Evolutionary conservation across 2,888 invertebrate species (phyloP).

Genomic region (Drosophila barbarae): DNA sequence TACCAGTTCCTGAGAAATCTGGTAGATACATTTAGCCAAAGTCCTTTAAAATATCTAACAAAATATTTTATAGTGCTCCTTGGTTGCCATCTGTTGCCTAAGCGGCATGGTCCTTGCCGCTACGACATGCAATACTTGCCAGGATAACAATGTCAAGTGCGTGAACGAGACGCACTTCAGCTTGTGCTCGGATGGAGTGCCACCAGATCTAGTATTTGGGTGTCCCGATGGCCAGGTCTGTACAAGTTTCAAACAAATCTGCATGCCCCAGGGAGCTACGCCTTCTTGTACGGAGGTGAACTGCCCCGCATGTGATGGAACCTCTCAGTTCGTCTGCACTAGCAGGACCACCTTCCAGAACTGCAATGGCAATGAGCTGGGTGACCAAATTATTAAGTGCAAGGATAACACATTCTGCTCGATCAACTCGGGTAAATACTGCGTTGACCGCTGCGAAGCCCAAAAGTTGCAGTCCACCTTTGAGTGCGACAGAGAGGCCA

Average conservation of each 20-base stretch:
- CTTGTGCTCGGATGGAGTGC: conserved; percentile 42
- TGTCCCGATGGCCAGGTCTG: conserved; percentile 59
- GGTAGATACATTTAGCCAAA: conserved; percentile 8
- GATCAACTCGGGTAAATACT: conserved; percentile 46
- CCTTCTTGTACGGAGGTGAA: conserved; percentile 36
- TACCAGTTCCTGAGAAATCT: conserved; percentile 12
- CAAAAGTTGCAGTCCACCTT: background rate
- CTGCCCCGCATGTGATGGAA: conserved; percentile 45
- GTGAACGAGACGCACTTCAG: conserved; percentile 59
- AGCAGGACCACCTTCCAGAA: conserved; percentile 58
- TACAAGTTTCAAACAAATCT: conserved; percentile 14
- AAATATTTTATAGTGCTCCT: conserved; percentile 16
- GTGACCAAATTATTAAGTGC: conserved; percentile 39
- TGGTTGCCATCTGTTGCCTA: conserved; percentile 25
- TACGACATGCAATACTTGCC: conserved; percentile 55
- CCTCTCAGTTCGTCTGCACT: conserved; percentile 59
- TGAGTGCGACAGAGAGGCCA: conserved; percentile 54
- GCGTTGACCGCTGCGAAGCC: conserved; percentile 55
- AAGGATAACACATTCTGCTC: conserved; percentile 51
- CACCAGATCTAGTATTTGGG: background rate
- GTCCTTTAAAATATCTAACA: background rate
- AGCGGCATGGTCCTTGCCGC: conserved; percentile 1
- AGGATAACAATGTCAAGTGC: conserved; percentile 58
- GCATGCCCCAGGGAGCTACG: background rate
- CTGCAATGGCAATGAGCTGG: conserved; percentile 44